These are phyloP conservation scores for Nematopogon swammerdamellus DNA, from an alignment of 2,888 invertebrate species.

Conservation along the genomic window DNA sequence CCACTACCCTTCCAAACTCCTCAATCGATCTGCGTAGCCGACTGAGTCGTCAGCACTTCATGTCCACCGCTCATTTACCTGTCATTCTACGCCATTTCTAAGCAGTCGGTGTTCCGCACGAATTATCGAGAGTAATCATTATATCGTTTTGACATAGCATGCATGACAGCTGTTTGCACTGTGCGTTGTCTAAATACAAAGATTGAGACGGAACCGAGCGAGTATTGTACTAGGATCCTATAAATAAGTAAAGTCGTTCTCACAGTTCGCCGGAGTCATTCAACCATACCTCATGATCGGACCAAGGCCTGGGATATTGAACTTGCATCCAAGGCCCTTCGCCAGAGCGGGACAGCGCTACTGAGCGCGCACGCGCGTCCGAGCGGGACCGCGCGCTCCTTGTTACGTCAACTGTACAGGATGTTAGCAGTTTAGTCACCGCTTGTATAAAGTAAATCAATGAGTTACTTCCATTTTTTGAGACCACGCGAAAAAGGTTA, in stretches of 20 bases:
- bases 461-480: no score
- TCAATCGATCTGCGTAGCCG: no score
- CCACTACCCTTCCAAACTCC: no score
- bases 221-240: neutral
- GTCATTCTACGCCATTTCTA: no score
- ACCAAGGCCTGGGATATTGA: constrained; percentile 55
- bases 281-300: constrained; percentile 27
- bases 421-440: neutral
- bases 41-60: no score
- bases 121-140: no score
- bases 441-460: neutral
- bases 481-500: no score
- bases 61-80: no score
- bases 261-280: neutral
- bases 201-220: neutral
- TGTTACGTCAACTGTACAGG: neutral
- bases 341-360: constrained; percentile 13
- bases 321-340: constrained; percentile 38
- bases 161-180: no score
- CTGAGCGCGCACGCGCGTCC: neutral
- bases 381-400: neutral
- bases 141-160: no score
- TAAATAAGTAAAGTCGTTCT: neutral
- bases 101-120: no score
- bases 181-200: neutral